phyloP scores from a whole-genome alignment of 2,797 vertebrate species.

The Sus cebifrons region DNA sequence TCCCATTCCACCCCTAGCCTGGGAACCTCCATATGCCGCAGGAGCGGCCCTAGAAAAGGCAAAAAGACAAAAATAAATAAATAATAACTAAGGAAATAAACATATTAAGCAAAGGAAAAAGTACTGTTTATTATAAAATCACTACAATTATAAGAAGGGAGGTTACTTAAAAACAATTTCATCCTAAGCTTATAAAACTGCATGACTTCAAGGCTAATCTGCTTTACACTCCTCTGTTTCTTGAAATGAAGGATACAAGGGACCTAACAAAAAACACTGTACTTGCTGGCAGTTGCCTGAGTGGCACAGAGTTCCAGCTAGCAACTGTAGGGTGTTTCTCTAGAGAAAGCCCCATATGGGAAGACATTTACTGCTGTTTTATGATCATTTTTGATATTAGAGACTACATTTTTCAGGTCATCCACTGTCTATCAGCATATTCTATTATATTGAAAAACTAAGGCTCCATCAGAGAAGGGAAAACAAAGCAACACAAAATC shows the following conservation, averaged over 20 bases:
- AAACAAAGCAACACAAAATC: constrained; percentile 59
- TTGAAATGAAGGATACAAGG: constrained; percentile 8
- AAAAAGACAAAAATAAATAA: too few relatives aligned
- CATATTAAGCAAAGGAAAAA: constrained; percentile 40
- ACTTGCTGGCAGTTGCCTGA: background rate
- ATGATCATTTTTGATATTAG: constrained; percentile 18
- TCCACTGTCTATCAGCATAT: constrained; percentile 7
- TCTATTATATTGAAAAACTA: constrained; percentile 20
- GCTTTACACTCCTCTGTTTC: background rate
- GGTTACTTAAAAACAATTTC: constrained; percentile 21
- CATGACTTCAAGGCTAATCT: constrained; percentile 35
- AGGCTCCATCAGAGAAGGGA: background rate
- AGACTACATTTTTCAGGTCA: constrained; percentile 46
- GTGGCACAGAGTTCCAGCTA: background rate
- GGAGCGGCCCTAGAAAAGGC: too few relatives aligned
- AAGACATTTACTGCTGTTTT: background rate
- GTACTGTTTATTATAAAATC: constrained; percentile 51
- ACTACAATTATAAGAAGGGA: constrained; percentile 10
- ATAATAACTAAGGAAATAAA: too few relatives aligned
- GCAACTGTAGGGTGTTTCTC: background rate
- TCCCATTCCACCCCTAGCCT: too few relatives aligned
- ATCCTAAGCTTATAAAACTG: constrained; percentile 25
- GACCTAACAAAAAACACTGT: background rate
- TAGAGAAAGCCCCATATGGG: constrained; percentile 1
- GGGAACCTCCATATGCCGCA: too few relatives aligned